phyloP scores from a whole-genome alignment of 2,113 vertebrate genomes.

The Prietella phreatophila region DNA sequence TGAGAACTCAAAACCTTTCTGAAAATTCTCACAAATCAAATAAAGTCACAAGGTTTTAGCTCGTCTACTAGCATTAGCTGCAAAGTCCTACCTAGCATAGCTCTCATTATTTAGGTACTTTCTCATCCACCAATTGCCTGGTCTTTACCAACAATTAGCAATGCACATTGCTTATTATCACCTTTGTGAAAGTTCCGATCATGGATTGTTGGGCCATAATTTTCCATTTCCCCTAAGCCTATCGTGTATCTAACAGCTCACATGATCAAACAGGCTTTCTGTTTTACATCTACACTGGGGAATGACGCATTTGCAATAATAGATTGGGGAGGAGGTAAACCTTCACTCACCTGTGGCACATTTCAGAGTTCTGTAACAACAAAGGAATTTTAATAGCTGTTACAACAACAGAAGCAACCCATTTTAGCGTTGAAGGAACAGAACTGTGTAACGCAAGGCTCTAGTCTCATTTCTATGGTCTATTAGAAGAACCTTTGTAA shows the following conservation, averaged over 20 bases:
- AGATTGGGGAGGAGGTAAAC: background rate
- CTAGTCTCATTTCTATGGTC: background rate
- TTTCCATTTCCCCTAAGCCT: background rate
- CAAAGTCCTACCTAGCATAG: background rate
- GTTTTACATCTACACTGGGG: background rate
- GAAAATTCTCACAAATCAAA: background rate
- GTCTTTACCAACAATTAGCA: background rate
- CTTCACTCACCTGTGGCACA: constrained; percentile 33
- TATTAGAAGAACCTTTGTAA: background rate
- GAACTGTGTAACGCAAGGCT: background rate
- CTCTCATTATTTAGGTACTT: background rate
- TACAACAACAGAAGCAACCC: background rate
- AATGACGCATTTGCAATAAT: constrained; percentile 2
- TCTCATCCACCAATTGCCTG: background rate
- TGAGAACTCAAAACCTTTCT: background rate
- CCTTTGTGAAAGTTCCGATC: background rate
- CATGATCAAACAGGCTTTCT: constrained; percentile 32
- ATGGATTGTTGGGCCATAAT: too few relatives aligned
- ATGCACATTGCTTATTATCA: background rate
- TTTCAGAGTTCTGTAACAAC: background rate
- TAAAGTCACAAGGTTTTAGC: background rate
- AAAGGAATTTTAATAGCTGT: constrained; percentile 14
- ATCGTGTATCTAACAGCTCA: constrained; percentile 54
- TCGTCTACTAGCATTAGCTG: background rate
- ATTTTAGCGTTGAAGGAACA: background rate